Evolutionary conservation across 2,113 vertebrate species (phyloP).

Genomic region (Reinhardtius hippoglossoides): DNA sequence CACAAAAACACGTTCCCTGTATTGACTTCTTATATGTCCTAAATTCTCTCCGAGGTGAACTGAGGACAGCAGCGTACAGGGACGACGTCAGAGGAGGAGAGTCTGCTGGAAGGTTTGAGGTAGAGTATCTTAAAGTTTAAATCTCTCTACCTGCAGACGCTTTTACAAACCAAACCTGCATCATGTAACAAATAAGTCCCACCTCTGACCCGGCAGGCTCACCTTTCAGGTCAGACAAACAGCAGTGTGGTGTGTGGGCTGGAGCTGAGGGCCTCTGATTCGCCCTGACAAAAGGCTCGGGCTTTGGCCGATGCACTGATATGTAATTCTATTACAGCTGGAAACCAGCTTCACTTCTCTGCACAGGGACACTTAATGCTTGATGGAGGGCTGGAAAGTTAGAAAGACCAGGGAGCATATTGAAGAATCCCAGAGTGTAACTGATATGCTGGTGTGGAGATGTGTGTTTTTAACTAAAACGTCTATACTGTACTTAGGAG

Average conservation of each 20-base stretch:
- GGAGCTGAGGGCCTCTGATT: constrained; percentile 29
- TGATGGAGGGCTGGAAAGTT: constrained; percentile 39
- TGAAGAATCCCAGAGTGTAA: constrained; percentile 8
- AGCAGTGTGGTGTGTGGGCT: constrained; percentile 32
- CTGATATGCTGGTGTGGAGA: background rate
- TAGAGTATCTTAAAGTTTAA: too few relatives aligned
- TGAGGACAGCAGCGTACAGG: constrained; percentile 16
- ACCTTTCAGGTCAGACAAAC: constrained; percentile 37
- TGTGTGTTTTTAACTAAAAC: background rate
- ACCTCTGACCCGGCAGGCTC: background rate
- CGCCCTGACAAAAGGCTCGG: constrained; percentile 31
- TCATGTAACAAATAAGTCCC: constrained; percentile 23
- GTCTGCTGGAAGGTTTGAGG: too few relatives aligned
- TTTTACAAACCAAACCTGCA: background rate
- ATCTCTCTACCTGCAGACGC: too few relatives aligned
- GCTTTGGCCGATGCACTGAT: constrained; percentile 2
- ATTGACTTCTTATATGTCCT: constrained; percentile 10
- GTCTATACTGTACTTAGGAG: background rate
- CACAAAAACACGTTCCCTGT: background rate
- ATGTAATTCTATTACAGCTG: constrained; percentile 43
- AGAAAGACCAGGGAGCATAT: constrained; percentile 17
- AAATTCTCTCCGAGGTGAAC: constrained; percentile 10
- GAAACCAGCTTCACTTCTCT: constrained; percentile 16
- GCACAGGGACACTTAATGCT: constrained; percentile 20
- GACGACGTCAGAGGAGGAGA: too few relatives aligned